Base-by-base conservation (phyloP, 2,113 vertebrate species). In the Ptilorrhoa leucosticta region DNA sequence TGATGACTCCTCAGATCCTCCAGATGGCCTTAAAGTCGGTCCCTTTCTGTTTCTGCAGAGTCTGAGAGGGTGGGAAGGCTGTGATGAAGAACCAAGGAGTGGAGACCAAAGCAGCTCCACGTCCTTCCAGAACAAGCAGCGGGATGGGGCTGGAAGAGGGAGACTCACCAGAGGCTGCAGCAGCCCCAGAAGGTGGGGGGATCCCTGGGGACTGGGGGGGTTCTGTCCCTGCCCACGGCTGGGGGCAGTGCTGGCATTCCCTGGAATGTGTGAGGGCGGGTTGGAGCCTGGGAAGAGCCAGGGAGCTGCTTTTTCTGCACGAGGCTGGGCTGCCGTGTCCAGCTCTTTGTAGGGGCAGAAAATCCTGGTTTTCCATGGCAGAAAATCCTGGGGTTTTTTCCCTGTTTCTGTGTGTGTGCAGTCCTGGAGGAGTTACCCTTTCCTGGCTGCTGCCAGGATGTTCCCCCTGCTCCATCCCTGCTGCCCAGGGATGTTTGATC, bases 21-120 rank as follows among this genome's bases (percentile, higher is more conserved):
- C 70, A 69, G 19, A 7, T 12, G 40, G 22, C 40, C 57, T 69
- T 60, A 15, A 40, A 66, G 7, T 42, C 14, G 9, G 14, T 54
- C n/a, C n/a, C 21, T 35, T 27, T 37, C 33, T 87, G 35, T 79
- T 65, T 60, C 40, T 88, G 69, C 19, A 98, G 15, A 22, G 61
- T 7, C 69, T 81, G 70, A 87, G 72, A 20, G 15, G 68, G 66
- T 69, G 23, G 40, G 44, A 3, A 8, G 45, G 30, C 47, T 61
- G 21, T n/a, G 18, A 98, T 98, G 98, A 98, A 98, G 98, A 98
- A 98, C 95, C 98, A 98, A 82, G 97, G 94, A 6, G 97, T 94
- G 75, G 98, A 98, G 88, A 73, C 91, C 66, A 98, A 96, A 40
- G 89, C 93, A 44, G 82, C 95, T 60, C 96, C 96, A 16, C 96